Evolutionary conservation across 2,797 vertebrate genomes (phyloP), one percentile per base, ranked within the genome.

Genomic region (Esox masquinongy): DNA sequence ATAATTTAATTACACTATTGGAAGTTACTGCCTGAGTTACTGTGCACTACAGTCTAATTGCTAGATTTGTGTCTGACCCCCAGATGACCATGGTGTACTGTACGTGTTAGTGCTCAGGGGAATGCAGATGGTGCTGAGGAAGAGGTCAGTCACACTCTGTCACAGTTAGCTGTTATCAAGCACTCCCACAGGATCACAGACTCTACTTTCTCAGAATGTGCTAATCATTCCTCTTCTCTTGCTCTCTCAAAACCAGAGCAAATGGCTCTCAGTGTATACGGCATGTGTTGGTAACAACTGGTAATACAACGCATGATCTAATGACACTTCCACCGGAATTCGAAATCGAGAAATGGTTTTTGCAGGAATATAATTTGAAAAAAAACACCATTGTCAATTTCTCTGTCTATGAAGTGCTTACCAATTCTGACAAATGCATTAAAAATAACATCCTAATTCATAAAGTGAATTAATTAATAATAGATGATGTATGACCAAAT

Each of bases 61-160:
- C 53, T n/a, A 9, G 19, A 56, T n/a, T 22, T n/a, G 49, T 50
- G 2, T 50, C 16, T 50, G 49, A 50, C 49, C 49, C 49, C 49
- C 49, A 15, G 53, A n/a, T 56, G 19, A 56, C 53, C n/a, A 19
- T 2, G 53, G n/a, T 56, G 53, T 56, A 56, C 53, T 56, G 7
- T 29, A 31, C 1, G 14, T 64, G 61, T 64, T 31, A 29, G 24
- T 63, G 4, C 59, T 63, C 61, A 31, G 61, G 12, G 14, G 26
- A 31, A 64, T 64, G 61, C 61, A 64, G 61, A 64, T 64, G 61
- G 61, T 15, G 26, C 64, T 67, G 31, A 31, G 16, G 29, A 67
- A 31, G 64, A 67, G 64, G 31, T 67, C 64, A 67, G 64, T 34
- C 29, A 15, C 24, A 31, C 61, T 64, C 61, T 64, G 61, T 64